These are phyloP conservation scores for Channallabes apus DNA, from an alignment of 2,797 vertebrate species.

Conservation along the genomic window DNA sequence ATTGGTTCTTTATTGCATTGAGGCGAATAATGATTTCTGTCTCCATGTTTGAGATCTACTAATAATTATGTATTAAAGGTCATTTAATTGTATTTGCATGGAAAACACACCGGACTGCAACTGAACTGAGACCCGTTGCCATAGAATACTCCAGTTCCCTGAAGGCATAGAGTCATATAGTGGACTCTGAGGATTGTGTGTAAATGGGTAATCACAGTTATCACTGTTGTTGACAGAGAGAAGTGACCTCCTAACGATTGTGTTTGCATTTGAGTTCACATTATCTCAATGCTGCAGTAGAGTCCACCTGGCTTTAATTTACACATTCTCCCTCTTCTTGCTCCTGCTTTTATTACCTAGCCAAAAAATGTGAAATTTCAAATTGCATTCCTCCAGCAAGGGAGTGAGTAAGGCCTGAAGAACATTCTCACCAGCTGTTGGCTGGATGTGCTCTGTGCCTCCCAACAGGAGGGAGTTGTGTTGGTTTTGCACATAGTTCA, in stretches of 20 bases:
- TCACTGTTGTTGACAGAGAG: constrained; percentile 12
- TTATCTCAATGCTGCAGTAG: constrained; percentile 26
- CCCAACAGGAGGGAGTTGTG: constrained; percentile 3
- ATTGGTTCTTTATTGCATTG: background rate
- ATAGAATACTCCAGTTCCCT: background rate
- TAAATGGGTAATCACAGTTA: constrained; percentile 24
- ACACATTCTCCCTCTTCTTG: constrained; percentile 17
- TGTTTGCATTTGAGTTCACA: constrained; percentile 23
- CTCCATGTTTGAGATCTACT: background rate
- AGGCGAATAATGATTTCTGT: background rate
- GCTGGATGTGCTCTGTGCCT: constrained; percentile 8
- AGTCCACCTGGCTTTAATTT: constrained; percentile 36
- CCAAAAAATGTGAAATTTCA: constrained; percentile 14
- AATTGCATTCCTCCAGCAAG: background rate
- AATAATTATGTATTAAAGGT: background rate
- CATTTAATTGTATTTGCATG: background rate
- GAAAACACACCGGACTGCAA: too few species aligned
- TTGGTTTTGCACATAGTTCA: constrained; percentile 17
- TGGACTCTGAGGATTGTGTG: background rate
- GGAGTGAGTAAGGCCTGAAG: constrained; percentile 4
- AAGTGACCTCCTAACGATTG: constrained; percentile 12
- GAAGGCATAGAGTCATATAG: background rate
- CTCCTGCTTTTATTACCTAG: constrained; percentile 9
- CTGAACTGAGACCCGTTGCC: background rate
- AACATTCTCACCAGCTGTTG: background rate